Evolutionary conservation across 2,888 invertebrate genomes (phyloP), one percentile per base, ranked within the genome.

Genomic region (Agonopterix heracliana): DNA sequence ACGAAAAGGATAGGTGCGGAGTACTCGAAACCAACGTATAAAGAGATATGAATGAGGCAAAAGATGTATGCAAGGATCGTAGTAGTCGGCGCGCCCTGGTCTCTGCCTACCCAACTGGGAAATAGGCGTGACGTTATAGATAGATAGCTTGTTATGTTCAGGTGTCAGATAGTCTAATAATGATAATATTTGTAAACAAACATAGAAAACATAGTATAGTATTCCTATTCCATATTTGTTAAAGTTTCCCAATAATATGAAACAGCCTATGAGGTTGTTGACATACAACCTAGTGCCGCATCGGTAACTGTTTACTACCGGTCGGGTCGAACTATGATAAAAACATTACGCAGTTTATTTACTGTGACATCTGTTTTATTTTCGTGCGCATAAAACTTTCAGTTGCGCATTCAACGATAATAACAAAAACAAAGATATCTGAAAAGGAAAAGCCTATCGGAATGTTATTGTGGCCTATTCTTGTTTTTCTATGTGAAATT

Each of bases 271-370:
- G 43, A 40, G 34, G 41, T 52, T 52, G 41, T 49, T 52, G 49
- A 49, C 45, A 47, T 47, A 34, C 36, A 38, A 40, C 41, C 40
- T 44, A 36, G 5, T 46, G 38, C 26, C 40, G 41, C 43, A 42
- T 48, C 38, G 45, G 44, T 26, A 26, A 44, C 34, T 14, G 42
- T 10, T 47, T 50, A 50, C 45, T 47, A 50, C 36, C 40, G 47
- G 13, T 14, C 45, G 35, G 35, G 12, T 10, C 26, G 26, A 17
- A 26, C 17, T 10, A 46, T 41, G 9, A 46, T 26, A 56, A 57
- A 53, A 53, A 49, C 50, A 55, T 53, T 51, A 51, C 55, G 55
- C 48, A 48, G 52, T 44, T 42, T 51, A 46, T 48, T 50, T 54
- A 53, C 55, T 57, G 48, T 48, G 49, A 49, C 43, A 34, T 44